Base-by-base conservation (phyloP, 2,113 vertebrate species). In the Perca schrenkii region DNA sequence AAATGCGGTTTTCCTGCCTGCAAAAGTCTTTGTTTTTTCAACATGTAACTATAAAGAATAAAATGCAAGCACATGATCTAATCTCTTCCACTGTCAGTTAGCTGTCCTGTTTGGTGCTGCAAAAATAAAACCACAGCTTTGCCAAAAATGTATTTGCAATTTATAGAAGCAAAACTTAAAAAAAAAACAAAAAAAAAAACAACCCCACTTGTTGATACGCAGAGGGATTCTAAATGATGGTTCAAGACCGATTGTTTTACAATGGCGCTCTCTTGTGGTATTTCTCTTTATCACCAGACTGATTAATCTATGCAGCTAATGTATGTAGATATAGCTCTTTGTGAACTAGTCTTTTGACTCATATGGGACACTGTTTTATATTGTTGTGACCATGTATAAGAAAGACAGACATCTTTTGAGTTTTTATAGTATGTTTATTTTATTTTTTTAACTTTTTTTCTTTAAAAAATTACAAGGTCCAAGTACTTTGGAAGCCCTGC, bases 381-480 rank as follows among this genome's bases (percentile, higher is more conserved):
- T 31, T 66, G 13, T 13, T 60, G 28, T 66, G 10, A 62, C 69
- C 15, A 46, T 36, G 36, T 28, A 19, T 63, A 86, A 81, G 14
- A 60, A 85, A 67, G 80, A 46, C 63, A 69, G 14, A 22, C 74
- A n/a, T 63, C 13, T 28, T 74, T 53, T 69, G 36, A 77, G 31
- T 83, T 93, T 92, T 90, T 86, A 75, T 65, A n/a, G 21, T 79
- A 81, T 88, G 46, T 90, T 93, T 94, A 89, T 88, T 90, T 93
- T 94, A 89, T 88, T 86, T 70, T 71, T 56, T 85, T 86, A 60
- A 71, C 50, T 12, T 83, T 88, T 60, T 80, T 87, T 89, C 57
- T 74, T 90, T 88, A 88, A 88, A 92, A 94, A 95, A 93, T 64
- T 74, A 92, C 83, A 88, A 90, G 90, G 92, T 93, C 89, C 93